A percentile compares a stretch with the other conserved stretches of the same genome.
These are phyloP conservation scores for Acleris holmiana DNA, from an alignment of 2,888 invertebrate species.

Conservation along the genomic window DNA sequence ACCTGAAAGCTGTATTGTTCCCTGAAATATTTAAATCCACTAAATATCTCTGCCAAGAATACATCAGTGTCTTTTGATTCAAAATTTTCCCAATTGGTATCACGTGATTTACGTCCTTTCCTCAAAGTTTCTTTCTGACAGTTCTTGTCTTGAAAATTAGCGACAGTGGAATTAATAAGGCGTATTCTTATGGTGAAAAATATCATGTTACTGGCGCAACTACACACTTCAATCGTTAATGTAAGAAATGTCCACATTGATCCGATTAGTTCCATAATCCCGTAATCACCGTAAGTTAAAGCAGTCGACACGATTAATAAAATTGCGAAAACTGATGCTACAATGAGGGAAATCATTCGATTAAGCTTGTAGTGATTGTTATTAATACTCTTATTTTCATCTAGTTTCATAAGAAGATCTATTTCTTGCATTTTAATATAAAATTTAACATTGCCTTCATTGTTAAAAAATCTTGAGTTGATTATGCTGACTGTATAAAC, in stretches of 20 bases:
- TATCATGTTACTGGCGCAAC: conserved; percentile 30
- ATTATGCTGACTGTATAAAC: conserved; percentile 9
- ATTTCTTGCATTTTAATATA: conserved; percentile 21
- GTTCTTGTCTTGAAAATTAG: background rate
- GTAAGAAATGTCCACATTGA: conserved; percentile 9
- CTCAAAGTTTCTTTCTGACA: background rate
- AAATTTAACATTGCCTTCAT: conserved; percentile 10
- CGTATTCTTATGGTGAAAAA: conserved; percentile 24
- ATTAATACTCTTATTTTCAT: background rate
- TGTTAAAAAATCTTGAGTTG: conserved; percentile 16
- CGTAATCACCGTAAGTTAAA: conserved; percentile 1
- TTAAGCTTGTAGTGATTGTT: conserved; percentile 8
- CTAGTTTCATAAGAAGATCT: conserved; percentile 20
- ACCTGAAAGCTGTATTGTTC: conserved; percentile 35
- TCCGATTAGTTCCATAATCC: conserved; percentile 15
- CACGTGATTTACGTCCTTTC: conserved; percentile 14
- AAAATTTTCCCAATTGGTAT: conserved; percentile 45
- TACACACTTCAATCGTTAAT: conserved; percentile 11
- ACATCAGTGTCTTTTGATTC: conserved; percentile 17
- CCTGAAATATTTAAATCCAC: conserved; percentile 20
- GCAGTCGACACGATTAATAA: background rate
- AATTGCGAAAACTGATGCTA: background rate
- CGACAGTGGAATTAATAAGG: conserved; percentile 24
- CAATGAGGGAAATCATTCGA: background rate
- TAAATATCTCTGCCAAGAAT: conserved; percentile 25